Percentiles rank a stretch among this genome's conserved stretches.
Evolutionary conservation across 2,888 invertebrate genomes (phyloP).

Genomic region (Tanypteryx hageni): DNA sequence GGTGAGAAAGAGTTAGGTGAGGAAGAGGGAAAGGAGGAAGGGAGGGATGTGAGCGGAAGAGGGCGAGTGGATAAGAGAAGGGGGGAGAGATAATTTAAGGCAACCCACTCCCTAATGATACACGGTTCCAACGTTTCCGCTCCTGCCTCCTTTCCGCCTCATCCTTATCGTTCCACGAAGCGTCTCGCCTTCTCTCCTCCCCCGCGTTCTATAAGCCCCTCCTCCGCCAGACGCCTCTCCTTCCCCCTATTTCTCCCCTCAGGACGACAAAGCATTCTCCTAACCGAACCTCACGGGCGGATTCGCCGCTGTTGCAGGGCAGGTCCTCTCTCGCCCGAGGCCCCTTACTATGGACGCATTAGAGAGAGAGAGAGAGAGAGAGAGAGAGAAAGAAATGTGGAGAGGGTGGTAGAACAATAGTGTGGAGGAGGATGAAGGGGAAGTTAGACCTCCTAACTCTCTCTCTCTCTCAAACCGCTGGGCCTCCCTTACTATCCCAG

Average conservation of each 20-base stretch:
- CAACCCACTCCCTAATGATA: constrained; percentile 19
- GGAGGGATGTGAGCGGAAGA: neutral
- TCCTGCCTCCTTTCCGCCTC: neutral
- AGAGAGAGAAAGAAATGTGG: neutral
- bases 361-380: neutral
- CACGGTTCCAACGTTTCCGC: neutral
- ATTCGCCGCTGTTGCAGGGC: neutral
- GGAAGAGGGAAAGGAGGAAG: neutral
- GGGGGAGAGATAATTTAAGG: constrained; percentile 21
- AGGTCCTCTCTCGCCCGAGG: constrained; percentile 12
- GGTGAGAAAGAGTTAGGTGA: too few species aligned
- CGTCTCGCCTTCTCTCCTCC: too few species aligned
- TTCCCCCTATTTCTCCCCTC: too few species aligned
- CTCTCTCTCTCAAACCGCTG: neutral
- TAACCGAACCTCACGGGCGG: neutral
- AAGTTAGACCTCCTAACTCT: too few species aligned
- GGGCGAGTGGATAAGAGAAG: neutral
- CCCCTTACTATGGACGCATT: neutral
- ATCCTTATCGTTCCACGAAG: too few species aligned
- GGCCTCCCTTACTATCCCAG: neutral
- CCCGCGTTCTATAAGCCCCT: too few species aligned
- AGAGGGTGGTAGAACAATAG: too few species aligned
- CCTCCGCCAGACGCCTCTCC: too few species aligned
- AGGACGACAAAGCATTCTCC: neutral
- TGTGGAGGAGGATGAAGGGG: too few species aligned